Evolutionary conservation across 2,888 invertebrate genomes (phyloP).

Genomic region (Aleiodes alternator): DNA sequence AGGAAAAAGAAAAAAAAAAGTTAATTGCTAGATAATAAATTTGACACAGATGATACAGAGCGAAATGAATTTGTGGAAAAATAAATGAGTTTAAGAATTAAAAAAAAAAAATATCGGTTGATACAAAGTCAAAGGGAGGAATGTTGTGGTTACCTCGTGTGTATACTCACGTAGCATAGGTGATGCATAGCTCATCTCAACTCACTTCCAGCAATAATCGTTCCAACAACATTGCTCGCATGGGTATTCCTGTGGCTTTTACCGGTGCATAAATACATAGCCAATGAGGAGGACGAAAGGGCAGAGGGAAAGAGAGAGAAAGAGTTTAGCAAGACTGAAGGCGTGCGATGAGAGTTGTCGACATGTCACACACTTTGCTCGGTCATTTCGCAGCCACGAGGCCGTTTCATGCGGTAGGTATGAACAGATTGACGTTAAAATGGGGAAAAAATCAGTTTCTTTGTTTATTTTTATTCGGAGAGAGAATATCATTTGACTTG

Average conservation of each 20-base stretch:
- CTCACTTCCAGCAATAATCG: conserved; percentile 27
- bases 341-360: conserved; percentile 35
- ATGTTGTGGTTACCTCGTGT: conserved; percentile 20
- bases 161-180: conserved; percentile 9
- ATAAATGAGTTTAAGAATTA: not conserved
- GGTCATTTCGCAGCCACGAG: conserved; percentile 28
- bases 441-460: not conserved
- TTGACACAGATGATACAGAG: not conserved
- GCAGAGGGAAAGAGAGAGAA: not conserved
- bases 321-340: conserved; percentile 33
- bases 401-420: conserved; percentile 34
- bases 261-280: conserved; percentile 34
- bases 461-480: not conserved
- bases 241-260: conserved; percentile 32
- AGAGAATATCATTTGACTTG: too few relatives aligned
- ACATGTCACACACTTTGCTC: conserved; percentile 35
- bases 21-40: conserved; percentile 31
- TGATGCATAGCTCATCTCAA: conserved; percentile 24
- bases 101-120: conserved; percentile 10
- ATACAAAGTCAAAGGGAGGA: conserved; percentile 27
- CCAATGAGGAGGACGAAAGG: not conserved
- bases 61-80: conserved; percentile 11
- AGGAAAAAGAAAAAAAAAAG: not conserved
- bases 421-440: conserved; percentile 32
- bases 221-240: conserved; percentile 21